Evolutionary conservation across 2,113 vertebrate species (phyloP).

Genomic region (Rhinopomastus cyanomelas): DNA sequence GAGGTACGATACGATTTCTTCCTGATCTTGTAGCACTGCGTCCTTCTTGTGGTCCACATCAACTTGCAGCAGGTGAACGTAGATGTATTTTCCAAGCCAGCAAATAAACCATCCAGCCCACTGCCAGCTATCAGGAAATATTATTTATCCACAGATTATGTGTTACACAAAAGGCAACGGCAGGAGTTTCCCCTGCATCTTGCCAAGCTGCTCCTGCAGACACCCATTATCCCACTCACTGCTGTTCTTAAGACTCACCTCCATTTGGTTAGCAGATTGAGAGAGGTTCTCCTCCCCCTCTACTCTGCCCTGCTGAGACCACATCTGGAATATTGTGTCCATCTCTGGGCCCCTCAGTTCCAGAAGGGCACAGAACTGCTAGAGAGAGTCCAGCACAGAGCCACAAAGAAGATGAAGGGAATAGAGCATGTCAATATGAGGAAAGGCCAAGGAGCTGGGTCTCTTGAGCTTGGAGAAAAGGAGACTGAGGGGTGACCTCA

Average conservation of each 20-base stretch:
- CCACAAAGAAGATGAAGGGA: no score
- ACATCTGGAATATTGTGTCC: no score
- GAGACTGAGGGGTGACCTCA: no score
- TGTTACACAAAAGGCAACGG: neutral
- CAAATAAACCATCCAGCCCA: neutral
- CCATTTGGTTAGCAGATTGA: no score
- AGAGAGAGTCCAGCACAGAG: no score
- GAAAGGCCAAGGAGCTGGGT: no score
- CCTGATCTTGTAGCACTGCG: neutral
- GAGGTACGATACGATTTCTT: neutral
- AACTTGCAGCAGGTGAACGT: neutral
- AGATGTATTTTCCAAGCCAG: neutral
- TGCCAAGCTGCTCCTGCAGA: neutral
- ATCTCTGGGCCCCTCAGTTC: no score
- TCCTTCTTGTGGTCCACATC: neutral
- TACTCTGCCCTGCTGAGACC: no score
- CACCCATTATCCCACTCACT: neutral
- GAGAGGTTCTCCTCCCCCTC: no score
- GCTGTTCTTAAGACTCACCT: neutral
- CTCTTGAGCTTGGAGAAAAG: no score
- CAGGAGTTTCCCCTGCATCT: neutral
- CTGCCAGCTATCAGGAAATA: neutral
- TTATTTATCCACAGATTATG: neutral
- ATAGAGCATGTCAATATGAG: no score
- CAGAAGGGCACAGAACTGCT: no score